Evolutionary conservation across 1,140 invertebrate species (phyloP).

Genomic region (Drosophila ananassae): DNA sequence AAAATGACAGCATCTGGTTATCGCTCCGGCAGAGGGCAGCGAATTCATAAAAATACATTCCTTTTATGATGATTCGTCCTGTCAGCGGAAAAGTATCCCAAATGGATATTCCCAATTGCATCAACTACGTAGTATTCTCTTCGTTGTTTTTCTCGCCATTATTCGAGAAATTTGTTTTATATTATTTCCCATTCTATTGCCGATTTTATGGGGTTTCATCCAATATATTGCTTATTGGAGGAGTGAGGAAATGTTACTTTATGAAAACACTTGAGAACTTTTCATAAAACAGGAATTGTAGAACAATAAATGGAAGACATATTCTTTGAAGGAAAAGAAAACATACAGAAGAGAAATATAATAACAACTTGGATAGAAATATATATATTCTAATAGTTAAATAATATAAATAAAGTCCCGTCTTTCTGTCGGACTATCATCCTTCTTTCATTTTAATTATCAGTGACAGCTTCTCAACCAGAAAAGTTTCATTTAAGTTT

Average conservation of each 20-base stretch:
- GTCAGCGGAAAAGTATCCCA: conserved; percentile 28
- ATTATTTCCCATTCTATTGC: conserved; percentile 2
- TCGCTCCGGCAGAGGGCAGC: conserved; percentile 26
- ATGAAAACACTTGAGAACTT: neutral
- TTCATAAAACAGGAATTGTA: neutral
- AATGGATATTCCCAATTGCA: conserved; percentile 10
- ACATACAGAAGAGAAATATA: too few relatives aligned
- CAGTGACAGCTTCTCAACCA: neutral
- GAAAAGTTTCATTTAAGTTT: conserved; percentile 28
- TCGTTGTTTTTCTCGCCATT: conserved; percentile 1
- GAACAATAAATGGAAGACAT: too few relatives aligned
- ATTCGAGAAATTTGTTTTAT: conserved; percentile 14
- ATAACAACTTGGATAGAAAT: too few relatives aligned
- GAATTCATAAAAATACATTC: conserved; percentile 40
- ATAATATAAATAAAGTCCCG: too few relatives aligned
- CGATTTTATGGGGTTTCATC: neutral
- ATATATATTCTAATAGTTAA: too few relatives aligned
- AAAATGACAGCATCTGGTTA: conserved; percentile 56
- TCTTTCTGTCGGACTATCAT: neutral
- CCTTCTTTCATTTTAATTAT: conserved; percentile 4
- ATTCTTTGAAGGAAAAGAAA: too few relatives aligned
- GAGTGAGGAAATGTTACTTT: too few relatives aligned
- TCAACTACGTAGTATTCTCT: neutral
- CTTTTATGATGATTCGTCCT: conserved; percentile 44
- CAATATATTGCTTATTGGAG: neutral